Evolutionary conservation across 2,888 invertebrate species (phyloP).

Genomic region (Neuroscelio doddi): DNA sequence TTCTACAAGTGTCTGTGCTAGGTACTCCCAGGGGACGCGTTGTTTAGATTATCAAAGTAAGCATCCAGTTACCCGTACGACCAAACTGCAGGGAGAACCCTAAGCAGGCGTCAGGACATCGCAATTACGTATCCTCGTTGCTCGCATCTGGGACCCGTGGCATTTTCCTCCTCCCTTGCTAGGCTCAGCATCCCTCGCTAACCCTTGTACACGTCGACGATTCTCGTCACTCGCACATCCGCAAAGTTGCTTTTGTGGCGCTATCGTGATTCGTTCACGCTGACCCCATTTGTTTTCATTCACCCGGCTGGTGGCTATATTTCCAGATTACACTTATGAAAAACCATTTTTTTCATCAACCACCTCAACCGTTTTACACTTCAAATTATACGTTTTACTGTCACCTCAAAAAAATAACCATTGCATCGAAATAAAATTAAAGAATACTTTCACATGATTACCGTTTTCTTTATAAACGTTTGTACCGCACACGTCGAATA

Average conservation of each 20-base stretch:
- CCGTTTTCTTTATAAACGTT: no score
- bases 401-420: no score
- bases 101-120: slow-evolving; percentile 60
- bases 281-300: slow-evolving; percentile 19
- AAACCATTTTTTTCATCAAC: no score
- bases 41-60: slow-evolving; percentile 60
- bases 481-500: no score
- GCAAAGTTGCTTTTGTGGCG: not conserved
- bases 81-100: slow-evolving; percentile 56
- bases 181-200: no score
- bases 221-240: slow-evolving; percentile 13
- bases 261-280: slow-evolving; percentile 6
- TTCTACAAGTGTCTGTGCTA: slow-evolving; percentile 53
- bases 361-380: no score
- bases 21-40: slow-evolving; percentile 57
- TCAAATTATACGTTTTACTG: no score
- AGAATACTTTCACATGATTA: no score
- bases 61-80: slow-evolving; percentile 38
- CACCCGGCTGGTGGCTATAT: not conserved
- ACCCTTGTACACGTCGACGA: slow-evolving; percentile 12
- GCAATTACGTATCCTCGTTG: slow-evolving; percentile 66
- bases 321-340: not conserved
- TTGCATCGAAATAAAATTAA: no score
- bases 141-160: slow-evolving; percentile 61
- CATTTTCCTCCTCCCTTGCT: slow-evolving; percentile 16